These are phyloP conservation scores for Sandelia bainsii DNA, from an alignment of 2,797 vertebrate species.

Conservation along the genomic window DNA sequence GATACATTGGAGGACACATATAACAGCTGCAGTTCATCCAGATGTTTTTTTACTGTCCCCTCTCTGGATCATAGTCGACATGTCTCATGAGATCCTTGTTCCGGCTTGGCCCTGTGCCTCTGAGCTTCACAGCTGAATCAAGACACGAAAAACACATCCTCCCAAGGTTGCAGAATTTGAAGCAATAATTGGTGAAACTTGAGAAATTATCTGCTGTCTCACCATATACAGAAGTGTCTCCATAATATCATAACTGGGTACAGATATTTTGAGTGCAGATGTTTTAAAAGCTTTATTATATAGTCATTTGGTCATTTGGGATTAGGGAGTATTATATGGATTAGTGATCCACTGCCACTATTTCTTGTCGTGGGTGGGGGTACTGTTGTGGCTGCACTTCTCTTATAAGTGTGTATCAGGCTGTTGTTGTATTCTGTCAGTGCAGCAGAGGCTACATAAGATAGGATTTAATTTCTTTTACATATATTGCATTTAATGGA, in stretches of 20 bases:
- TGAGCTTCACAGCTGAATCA: constrained; percentile 16
- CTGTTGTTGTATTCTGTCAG: background rate
- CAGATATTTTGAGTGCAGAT: background rate
- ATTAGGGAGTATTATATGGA: background rate
- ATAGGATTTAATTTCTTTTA: too few relatives aligned
- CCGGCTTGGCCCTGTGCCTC: constrained; percentile 2
- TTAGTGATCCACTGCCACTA: background rate
- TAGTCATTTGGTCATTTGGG: background rate
- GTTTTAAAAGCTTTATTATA: background rate
- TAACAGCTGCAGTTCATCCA: background rate
- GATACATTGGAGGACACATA: background rate
- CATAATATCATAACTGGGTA: background rate
- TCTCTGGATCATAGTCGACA: background rate
- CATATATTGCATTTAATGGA: constrained; percentile 30
- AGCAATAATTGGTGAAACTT: background rate
- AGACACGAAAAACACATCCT: background rate
- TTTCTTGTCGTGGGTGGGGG: background rate
- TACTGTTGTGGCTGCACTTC: background rate
- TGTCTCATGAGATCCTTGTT: constrained; percentile 5
- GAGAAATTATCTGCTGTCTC: background rate
- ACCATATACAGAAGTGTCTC: background rate
- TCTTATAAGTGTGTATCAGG: background rate
- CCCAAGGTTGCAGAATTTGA: background rate
- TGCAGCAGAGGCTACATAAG: background rate
- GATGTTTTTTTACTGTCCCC: background rate